These are phyloP conservation scores for Dicerorhinus sumatrensis DNA, from an alignment of 2,113 vertebrate genomes.

Conservation along the genomic window DNA sequence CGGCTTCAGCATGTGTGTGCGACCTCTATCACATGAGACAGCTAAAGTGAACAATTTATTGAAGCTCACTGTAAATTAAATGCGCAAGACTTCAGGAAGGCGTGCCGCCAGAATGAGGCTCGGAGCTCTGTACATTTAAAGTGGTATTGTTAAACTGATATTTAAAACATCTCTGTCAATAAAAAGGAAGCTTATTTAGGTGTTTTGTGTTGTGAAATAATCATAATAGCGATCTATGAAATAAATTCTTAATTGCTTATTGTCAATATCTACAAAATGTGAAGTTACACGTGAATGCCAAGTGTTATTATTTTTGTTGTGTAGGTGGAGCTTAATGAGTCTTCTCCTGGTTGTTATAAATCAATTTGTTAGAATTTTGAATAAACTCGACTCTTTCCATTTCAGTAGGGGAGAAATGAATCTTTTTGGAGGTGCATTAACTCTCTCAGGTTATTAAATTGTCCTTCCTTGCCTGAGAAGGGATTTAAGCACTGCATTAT, in stretches of 20 bases:
- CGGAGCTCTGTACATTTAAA: background rate
- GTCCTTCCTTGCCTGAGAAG: background rate
- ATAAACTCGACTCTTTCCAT: background rate
- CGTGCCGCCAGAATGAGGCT: background rate
- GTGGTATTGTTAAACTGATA: background rate
- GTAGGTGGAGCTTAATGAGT: background rate
- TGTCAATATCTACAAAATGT: background rate
- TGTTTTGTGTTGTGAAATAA: background rate
- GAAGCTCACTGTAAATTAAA: background rate
- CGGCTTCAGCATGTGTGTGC: background rate
- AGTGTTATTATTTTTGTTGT: conserved; percentile 43
- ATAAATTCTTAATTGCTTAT: conserved; percentile 2
- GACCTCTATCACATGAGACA: background rate
- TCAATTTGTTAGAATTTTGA: conserved; percentile 1
- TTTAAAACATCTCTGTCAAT: background rate
- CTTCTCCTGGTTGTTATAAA: conserved; percentile 14
- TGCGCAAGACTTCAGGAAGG: background rate
- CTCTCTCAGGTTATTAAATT: background rate
- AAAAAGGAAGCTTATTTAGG: background rate
- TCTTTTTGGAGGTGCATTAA: background rate
- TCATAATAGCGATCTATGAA: conserved; percentile 13
- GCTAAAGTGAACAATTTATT: background rate
- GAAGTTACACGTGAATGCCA: background rate
- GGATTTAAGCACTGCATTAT: background rate
- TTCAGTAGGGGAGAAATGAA: background rate